Base-by-base conservation (phyloP, 2,113 vertebrate genomes). In the Setophaga petechia region DNA sequence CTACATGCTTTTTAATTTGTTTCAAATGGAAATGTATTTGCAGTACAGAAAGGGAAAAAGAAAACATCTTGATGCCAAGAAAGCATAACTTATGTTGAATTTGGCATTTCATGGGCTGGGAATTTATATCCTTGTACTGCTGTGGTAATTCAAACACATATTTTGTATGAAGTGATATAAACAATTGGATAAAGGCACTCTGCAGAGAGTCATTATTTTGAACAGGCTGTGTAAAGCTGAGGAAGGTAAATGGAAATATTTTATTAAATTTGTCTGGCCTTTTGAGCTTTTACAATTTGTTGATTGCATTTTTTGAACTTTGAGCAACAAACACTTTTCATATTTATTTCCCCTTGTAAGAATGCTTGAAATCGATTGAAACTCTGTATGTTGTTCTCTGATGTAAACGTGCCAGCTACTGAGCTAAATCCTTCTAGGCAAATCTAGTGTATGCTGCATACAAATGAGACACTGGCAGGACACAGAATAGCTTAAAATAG, bases 201-300 rank as follows among this genome's bases (percentile, higher is more conserved):
- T 71, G 67, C 62, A 77, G 86, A 95, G 72, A 93, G 74, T 80
- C 89, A 39, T 21, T 84, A 89, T 96, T 96, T 95, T 92, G 92
- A 93, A 79, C 46, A 75, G 92, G 81, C 85, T 89, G 46, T 95
- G 90, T 95, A 94, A 95, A 94, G 73, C 83, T 88, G 77, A 93
- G 73, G 89, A 94, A 94, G 93, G 92, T 92, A 68, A 94, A 94
- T 94, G 94, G 90, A 95, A 96, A 61, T 94, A 96, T 92, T 94
- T 95, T 94, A 92, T 95, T 91, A 96, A 95, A 94, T 96, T 84
- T 94, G 71, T 94, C 87, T 95, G 93, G 79, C 92, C 92, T 95
- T 95, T 95, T 91, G 94, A 46, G 76, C 91, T 94, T 97, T 95
- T 95, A 90, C 67, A 82, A 78, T 91, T 87, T 87, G 81, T 92